Base-by-base conservation (phyloP, 2,113 vertebrate species). In the Calcarius ornatus region DNA sequence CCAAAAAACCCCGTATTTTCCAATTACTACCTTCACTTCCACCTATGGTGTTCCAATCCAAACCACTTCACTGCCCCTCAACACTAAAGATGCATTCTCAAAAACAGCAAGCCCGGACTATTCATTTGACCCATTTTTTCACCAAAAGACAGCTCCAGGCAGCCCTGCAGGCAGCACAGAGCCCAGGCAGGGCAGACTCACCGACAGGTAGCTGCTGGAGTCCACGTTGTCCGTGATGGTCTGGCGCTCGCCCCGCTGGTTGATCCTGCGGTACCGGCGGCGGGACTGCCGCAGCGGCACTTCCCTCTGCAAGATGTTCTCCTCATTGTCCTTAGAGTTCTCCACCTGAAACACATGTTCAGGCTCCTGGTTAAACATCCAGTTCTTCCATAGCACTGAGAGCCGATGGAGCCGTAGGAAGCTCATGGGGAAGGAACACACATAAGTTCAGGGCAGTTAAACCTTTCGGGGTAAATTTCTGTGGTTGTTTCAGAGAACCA, bases 281-380 rank as follows among this genome's bases (percentile, higher is more conserved):
- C 99, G 98, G 70, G 99, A 99, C 77, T 98, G 98, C 61, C 98
- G 97, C 12, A 98, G 97, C 0, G 99, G 98, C 31, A 98, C 98
- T 82, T 99, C 99, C 91, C 99, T 98, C 37, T 99, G 98, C 86
- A 99, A 83, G 64, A 98, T 97, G 63, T 80, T 95, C 40, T 99
- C 99, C 96, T 99, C 99, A 69, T 98, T 98, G 90, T 99, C 99
- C 82, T 98, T 99, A 71, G 98, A 95, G 97, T 99, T 99, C 95
- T 99, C 99, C 98, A 99, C 99, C 99, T 99, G 99, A 94, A 99
- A 99, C 33, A 98, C 97, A 98, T 18, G 98, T 79, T 98, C 97
- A 90, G 75, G 96, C 84, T 99, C 98, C 95, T 99, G 98, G 98
- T 99, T 99, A 98, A 99, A 99, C 95, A 99, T 97, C 99, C 98